These are phyloP conservation scores for Sipunculus nudus DNA, from an alignment of 2,888 invertebrate species.

Conservation along the genomic window DNA sequence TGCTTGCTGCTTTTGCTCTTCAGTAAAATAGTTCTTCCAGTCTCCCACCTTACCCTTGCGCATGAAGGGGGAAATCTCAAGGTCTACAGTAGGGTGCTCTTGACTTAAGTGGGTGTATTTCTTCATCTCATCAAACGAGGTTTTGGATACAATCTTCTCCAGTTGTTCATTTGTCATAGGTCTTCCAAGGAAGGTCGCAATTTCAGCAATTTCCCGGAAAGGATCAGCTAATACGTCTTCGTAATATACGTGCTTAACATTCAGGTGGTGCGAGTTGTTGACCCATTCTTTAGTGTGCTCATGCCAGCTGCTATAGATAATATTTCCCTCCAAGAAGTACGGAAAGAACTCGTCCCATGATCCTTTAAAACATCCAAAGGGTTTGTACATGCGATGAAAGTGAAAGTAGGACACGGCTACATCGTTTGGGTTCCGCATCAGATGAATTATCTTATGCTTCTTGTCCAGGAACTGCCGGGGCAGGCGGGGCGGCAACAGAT, in stretches of 20 bases:
- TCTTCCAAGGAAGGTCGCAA: conserved; percentile 19
- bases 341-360: conserved; percentile 22
- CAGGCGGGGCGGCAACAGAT: too few relatives aligned
- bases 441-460: too few relatives aligned
- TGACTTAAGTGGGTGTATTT: too few relatives aligned
- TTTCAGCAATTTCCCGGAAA: conserved; percentile 2
- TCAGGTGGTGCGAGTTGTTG: conserved; percentile 1
- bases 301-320: conserved; percentile 15
- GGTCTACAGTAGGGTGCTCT: too few relatives aligned
- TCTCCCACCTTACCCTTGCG: too few relatives aligned
- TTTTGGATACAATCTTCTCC: conserved; percentile 3
- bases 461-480: too few relatives aligned
- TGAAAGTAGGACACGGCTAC: conserved; percentile 23
- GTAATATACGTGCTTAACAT: conserved; percentile 10
- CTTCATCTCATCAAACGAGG: conserved; percentile 17
- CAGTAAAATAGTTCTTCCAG: too few relatives aligned
- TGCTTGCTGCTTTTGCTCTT: too few relatives aligned
- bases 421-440: conserved; percentile 29
- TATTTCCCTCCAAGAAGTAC: not conserved
- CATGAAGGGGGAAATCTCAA: too few relatives aligned
- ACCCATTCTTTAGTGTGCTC: conserved; percentile 17
- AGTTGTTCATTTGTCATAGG: conserved; percentile 9
- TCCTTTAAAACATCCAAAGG: conserved; percentile 13
- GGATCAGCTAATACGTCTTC: conserved; percentile 27
- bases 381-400: conserved; percentile 14